These are phyloP conservation scores for Delphinus delphis DNA, from an alignment of 2,113 vertebrate genomes.

Conservation along the genomic window DNA sequence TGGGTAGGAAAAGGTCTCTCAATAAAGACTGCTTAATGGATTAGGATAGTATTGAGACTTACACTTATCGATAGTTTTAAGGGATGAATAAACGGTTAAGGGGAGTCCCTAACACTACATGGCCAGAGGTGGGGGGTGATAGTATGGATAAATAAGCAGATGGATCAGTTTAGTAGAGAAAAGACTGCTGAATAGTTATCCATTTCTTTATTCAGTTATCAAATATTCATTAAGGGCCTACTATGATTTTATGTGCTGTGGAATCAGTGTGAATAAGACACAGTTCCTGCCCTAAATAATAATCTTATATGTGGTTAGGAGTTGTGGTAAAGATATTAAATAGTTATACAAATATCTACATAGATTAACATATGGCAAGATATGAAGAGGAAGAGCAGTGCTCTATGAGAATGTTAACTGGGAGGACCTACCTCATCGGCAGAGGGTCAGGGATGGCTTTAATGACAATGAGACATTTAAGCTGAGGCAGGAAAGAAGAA, in stretches of 20 bases:
- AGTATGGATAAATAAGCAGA: not conserved
- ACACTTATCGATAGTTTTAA: slow-evolving; percentile 5
- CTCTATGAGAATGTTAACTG: not conserved
- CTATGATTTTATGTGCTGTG: not conserved
- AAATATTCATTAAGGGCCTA: not conserved
- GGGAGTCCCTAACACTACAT: not conserved
- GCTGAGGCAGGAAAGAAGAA: not conserved
- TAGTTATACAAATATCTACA: not conserved
- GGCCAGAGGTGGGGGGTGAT: not conserved
- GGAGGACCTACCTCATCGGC: not conserved
- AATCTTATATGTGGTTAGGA: not conserved
- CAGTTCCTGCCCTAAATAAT: not conserved
- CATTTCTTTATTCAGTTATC: slow-evolving; percentile 14
- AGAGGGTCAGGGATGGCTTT: not conserved
- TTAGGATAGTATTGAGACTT: slow-evolving; percentile 4
- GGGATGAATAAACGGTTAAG: slow-evolving; percentile 2
- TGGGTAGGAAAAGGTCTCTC: not conserved
- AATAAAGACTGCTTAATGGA: slow-evolving; percentile 34
- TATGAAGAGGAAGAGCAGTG: not conserved
- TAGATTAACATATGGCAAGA: not conserved
- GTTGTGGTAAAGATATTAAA: not conserved
- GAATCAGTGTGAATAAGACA: not conserved
- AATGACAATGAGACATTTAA: not conserved
- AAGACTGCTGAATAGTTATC: not conserved
- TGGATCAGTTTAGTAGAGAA: not conserved